Evolutionary conservation across 1,140 invertebrate species (phyloP), one percentile per base, ranked within the genome.

Genomic region (Camponotus pennsylvanicus): DNA sequence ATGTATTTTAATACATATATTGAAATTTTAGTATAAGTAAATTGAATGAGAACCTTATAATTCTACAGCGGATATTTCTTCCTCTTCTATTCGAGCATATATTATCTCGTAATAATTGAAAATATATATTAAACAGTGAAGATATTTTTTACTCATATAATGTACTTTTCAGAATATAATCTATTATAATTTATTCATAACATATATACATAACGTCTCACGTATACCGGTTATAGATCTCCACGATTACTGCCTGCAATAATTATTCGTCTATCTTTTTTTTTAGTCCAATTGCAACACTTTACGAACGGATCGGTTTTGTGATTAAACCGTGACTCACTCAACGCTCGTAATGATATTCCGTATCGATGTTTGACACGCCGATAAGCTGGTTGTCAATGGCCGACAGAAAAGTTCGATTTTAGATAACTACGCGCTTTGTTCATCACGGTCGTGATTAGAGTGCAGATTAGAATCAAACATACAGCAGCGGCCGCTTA

Each of bases 401-500:
- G 55, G 69, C 57, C 69, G 79, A 83, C 79, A 49, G 63, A 83
- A 83, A 83, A 83, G 79, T 83, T 83, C 79, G 69, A 83, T 83
- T 83, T 83, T 83, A 83, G 79, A 83, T 83, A 83, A 83, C 69
- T 34, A 75, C 79, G 69, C 79, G 79, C 69, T 83, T 83, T 75
- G 79, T 83, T 83, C 79, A 83, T 83, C 79, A 63, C 79, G 55
- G 9, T 75, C 79, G 69, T 83, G 79, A 83, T 83, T 83, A 83
- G 79, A 73, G 79, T 73, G 79, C 40, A 61, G 79, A 83, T 83
- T 83, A 83, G 52, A 70, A 52, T 15, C 27, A 69, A 57, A 32
- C 69, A 69, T 83, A 83, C 61, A 70, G 18, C 13, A 34, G 49
- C 21, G 64, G 64, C 37, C 49, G 37, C 13, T 80, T 42, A 80